These are phyloP conservation scores for Pristionchus arcanus DNA, from an alignment of 2,888 invertebrate species.

Conservation along the genomic window DNA sequence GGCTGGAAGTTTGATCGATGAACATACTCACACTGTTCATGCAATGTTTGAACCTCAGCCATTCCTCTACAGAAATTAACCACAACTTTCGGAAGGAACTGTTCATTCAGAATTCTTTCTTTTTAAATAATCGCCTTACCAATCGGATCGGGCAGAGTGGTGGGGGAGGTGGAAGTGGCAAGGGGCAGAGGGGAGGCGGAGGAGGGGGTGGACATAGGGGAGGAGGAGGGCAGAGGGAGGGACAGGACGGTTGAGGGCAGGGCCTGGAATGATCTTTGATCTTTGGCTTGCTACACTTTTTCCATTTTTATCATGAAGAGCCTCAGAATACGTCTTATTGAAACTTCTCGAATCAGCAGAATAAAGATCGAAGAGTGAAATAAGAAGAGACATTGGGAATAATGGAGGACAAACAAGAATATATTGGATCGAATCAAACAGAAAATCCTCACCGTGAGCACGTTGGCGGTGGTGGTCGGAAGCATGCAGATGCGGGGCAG, in stretches of 20 bases:
- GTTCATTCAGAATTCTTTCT: too few species aligned
- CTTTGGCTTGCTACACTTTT: neutral
- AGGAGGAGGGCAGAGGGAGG: conserved; percentile 66
- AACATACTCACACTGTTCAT: too few species aligned
- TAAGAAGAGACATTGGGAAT: too few species aligned
- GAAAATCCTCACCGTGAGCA: conserved; percentile 8
- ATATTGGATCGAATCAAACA: neutral
- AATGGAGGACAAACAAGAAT: too few species aligned
- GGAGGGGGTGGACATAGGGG: conserved; percentile 69
- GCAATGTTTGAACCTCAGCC: too few species aligned
- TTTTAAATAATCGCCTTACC: neutral
- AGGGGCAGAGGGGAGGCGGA: conserved; percentile 67
- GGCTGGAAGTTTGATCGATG: neutral
- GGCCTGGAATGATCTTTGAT: conserved; percentile 34
- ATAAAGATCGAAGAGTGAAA: too few species aligned
- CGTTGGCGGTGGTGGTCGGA: conserved; percentile 49
- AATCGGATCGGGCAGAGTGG: conserved; percentile 59
- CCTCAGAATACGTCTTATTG: too few species aligned
- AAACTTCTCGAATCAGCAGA: too few species aligned
- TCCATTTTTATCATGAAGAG: too few species aligned
- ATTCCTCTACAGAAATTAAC: too few species aligned
- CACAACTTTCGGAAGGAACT: too few species aligned
- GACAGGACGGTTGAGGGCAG: conserved; percentile 55
- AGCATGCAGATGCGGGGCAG: conserved; percentile 51
- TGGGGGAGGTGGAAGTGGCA: conserved; percentile 61